A percentile compares a stretch with the other conserved stretches of the same genome.
phyloP scores from a whole-genome alignment of 2,888 invertebrate species.

The Philereme vetulata region DNA sequence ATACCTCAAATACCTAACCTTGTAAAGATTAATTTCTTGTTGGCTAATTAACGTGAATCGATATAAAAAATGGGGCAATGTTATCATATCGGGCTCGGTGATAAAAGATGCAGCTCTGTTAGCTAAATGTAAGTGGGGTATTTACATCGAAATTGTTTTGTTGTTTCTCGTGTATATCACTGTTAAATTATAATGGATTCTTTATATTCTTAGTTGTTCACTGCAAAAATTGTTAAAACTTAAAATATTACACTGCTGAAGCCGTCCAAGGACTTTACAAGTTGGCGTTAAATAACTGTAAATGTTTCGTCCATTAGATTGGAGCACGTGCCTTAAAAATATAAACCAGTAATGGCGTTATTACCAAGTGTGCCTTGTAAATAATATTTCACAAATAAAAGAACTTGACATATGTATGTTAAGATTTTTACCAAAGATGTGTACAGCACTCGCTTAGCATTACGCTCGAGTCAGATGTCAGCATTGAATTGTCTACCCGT shows the following conservation, averaged over 20 bases:
- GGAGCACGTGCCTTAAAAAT: constrained; percentile 31
- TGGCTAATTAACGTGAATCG: constrained; percentile 20
- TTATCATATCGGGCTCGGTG: constrained; percentile 15
- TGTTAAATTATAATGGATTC: constrained; percentile 21
- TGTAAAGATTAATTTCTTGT: constrained; percentile 22
- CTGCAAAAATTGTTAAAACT: constrained; percentile 11
- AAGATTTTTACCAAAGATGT: constrained; percentile 56
- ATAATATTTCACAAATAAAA: constrained; percentile 21
- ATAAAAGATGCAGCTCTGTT: constrained; percentile 13
- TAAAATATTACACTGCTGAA: constrained; percentile 4
- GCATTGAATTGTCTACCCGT: constrained; percentile 44
- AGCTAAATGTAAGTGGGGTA: constrained; percentile 10
- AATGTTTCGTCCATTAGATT: constrained; percentile 17
- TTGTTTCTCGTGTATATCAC: constrained; percentile 14
- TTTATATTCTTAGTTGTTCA: constrained; percentile 30
- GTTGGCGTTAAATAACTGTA: constrained; percentile 1
- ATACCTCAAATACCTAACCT: constrained; percentile 29
- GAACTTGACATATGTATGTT: constrained; percentile 25
- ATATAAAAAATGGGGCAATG: constrained; percentile 15
- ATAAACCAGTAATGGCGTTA: constrained; percentile 26
- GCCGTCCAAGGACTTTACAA: constrained; percentile 10
- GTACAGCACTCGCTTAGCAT: constrained; percentile 30
- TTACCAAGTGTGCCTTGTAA: constrained; percentile 33
- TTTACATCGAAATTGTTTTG: constrained; percentile 22
- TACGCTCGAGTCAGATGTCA: constrained; percentile 23